Evolutionary conservation across 2,113 vertebrate species (phyloP), one percentile per base, ranked within the genome.

Genomic region (Indicator indicator): DNA sequence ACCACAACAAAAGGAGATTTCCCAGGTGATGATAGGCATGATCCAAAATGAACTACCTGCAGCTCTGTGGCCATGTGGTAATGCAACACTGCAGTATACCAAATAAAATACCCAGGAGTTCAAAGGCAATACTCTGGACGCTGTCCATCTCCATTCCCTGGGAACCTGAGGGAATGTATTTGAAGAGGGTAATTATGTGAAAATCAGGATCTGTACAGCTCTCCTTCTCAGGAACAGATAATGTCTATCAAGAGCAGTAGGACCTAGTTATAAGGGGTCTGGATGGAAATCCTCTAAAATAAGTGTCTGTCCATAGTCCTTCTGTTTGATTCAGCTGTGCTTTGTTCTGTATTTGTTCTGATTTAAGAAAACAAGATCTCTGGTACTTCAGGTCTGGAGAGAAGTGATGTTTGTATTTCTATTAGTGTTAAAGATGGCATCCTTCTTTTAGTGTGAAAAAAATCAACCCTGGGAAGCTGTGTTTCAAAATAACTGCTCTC

Each of bases 1-100:
- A 69, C 63, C 90, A 88, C 83, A 95, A 91, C 88, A 83, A 93
- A 83, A 88, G 40, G 54, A 93, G 33, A 90, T 93, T 91, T 89
- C 92, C 92, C 73, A 55, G 40, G 36, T 91, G 89, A 74, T 36
- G 44, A 44, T 58, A 88, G 76, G 54, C 79, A 63, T 17, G 40
- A 81, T 93, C 83, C 62, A 75, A 74, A 90, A 93, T 54, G 48
- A 93, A 77, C 54, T 89, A 72, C 60, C 64, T 90, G 75, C 81
- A 89, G 60, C 12, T 92, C 54, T 60, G 59, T 73, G 78, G 46
- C 67, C 0, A 5, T 9, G 42, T 20, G 42, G 42, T 20, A 82
- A 78, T 21, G 54, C 40, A 48, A 16, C 27, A 44, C 67, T 65
- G 54, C n/a, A 58, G 73, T 28, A 69, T 9, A 19, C 26, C 59